phyloP scores from a whole-genome alignment of 2,888 invertebrate genomes.

The Charanyca ferruginea region DNA sequence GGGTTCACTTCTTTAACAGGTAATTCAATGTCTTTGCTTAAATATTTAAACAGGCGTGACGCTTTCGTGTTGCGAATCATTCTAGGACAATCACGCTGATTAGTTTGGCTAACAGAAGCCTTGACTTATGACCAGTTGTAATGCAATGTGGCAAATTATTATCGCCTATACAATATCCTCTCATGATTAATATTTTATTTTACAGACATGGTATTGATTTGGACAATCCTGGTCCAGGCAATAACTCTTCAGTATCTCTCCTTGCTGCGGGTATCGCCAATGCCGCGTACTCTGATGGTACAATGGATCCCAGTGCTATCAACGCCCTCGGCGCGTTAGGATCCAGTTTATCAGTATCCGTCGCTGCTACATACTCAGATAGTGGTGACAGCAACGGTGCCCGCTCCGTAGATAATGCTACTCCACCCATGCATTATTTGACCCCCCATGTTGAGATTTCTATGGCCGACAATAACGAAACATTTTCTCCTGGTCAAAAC shows the following conservation, averaged over 20 bases:
- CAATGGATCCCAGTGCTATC: constrained; percentile 88
- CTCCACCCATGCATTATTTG: constrained; percentile 97
- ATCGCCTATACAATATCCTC: not conserved
- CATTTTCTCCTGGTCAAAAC: constrained; percentile 91
- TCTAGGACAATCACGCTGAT: constrained; percentile 53
- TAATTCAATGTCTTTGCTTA: constrained; percentile 71
- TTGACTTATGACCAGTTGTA: constrained; percentile 22
- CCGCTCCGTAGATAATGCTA: constrained; percentile 96
- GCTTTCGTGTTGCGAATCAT: constrained; percentile 51
- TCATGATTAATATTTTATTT: constrained; percentile 38
- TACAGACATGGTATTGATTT: constrained; percentile 96
- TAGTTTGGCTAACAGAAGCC: constrained; percentile 26
- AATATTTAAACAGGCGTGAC: constrained; percentile 39
- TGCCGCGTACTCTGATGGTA: constrained; percentile 90
- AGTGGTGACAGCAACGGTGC: constrained; percentile 96
- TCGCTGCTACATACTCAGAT: constrained; percentile 95
- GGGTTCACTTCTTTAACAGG: constrained; percentile 97
- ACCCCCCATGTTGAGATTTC: constrained; percentile 98
- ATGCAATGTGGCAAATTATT: no score
- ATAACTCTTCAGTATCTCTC: constrained; percentile 93
- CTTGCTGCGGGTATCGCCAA: constrained; percentile 93
- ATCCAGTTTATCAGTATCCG: constrained; percentile 92
- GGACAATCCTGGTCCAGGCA: constrained; percentile 96
- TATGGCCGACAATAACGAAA: constrained; percentile 95
- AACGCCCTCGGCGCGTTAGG: constrained; percentile 91